phyloP scores from a whole-genome alignment of 1,140 invertebrate species.

The Micrasema minimum region DNA sequence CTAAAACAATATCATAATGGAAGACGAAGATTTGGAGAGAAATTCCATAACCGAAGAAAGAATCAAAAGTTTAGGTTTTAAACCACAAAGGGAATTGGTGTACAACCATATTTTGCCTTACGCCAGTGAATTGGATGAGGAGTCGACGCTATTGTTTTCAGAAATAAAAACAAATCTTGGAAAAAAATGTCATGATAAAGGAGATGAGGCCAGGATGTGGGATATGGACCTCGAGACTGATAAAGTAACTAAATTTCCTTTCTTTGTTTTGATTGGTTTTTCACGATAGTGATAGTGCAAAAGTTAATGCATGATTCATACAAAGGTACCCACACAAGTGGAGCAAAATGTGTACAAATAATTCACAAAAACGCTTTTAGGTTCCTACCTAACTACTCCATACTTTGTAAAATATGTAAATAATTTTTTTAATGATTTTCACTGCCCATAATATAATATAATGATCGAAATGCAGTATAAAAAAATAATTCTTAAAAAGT shows the following conservation, averaged over 20 bases:
- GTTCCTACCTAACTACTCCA: too few relatives aligned
- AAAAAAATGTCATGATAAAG: constrained; percentile 72
- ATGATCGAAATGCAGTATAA: too few relatives aligned
- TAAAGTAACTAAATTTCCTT: constrained; percentile 65
- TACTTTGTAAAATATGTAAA: too few relatives aligned
- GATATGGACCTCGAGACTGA: constrained; percentile 72
- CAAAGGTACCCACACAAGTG: too few relatives aligned
- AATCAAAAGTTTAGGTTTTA: constrained; percentile 41
- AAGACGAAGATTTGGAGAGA: constrained; percentile 37
- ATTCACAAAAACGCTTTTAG: too few relatives aligned
- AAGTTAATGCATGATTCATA: too few relatives aligned
- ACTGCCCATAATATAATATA: too few relatives aligned
- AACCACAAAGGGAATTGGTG: constrained; percentile 73
- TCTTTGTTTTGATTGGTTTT: constrained; percentile 8
- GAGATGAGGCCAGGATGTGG: constrained; percentile 76
- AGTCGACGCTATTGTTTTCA: constrained; percentile 69
- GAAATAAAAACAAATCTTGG: constrained; percentile 78
- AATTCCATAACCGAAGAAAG: constrained; percentile 31
- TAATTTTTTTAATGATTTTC: too few relatives aligned
- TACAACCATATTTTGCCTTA: constrained; percentile 78
- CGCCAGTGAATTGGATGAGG: constrained; percentile 71
- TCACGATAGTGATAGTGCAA: too few relatives aligned
- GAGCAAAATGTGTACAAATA: not conserved
- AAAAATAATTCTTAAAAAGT: too few relatives aligned
- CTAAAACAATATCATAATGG: constrained; percentile 30